A percentile compares a stretch with the other conserved stretches of the same genome.
These are phyloP conservation scores for Melanotaenia maccullochi DNA, from an alignment of 2,797 vertebrate species.

Conservation along the genomic window DNA sequence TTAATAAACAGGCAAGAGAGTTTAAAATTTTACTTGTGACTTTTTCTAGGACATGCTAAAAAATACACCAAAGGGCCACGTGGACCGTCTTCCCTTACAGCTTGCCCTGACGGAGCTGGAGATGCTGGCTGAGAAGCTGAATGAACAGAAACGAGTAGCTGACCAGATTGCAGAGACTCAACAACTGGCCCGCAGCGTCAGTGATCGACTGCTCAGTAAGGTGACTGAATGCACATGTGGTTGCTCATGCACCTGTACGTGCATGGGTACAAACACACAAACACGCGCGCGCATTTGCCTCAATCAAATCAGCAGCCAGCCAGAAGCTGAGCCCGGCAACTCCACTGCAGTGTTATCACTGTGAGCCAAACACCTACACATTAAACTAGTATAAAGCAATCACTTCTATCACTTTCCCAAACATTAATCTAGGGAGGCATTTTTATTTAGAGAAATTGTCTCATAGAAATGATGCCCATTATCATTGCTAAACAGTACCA, in stretches of 20 bases:
- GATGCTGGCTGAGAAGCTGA: slow-evolving; percentile 94
- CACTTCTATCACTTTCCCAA: slow-evolving; percentile 55
- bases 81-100: slow-evolving; percentile 92
- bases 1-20: neutral
- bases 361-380: slow-evolving; percentile 64
- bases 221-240: slow-evolving; percentile 72
- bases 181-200: slow-evolving; percentile 91
- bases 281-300: neutral
- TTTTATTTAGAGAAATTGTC: slow-evolving; percentile 72
- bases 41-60: slow-evolving; percentile 93
- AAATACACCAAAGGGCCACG: slow-evolving; percentile 92
- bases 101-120: slow-evolving; percentile 96
- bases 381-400: slow-evolving; percentile 47
- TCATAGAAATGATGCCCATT: slow-evolving; percentile 73
- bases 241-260: slow-evolving; percentile 9
- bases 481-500: slow-evolving; percentile 66
- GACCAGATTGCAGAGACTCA: slow-evolving; percentile 95
- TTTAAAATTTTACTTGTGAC: slow-evolving; percentile 22
- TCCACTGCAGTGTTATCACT: slow-evolving; percentile 53
- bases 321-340: slow-evolving; percentile 35
- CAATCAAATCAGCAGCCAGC: slow-evolving; percentile 46
- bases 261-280: slow-evolving; percentile 12
- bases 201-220: slow-evolving; percentile 93
- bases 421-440: slow-evolving; percentile 65
- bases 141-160: slow-evolving; percentile 94